Conservation (phyloP, 2,888 invertebrate genomes). For the Volucella inflata region DNA sequence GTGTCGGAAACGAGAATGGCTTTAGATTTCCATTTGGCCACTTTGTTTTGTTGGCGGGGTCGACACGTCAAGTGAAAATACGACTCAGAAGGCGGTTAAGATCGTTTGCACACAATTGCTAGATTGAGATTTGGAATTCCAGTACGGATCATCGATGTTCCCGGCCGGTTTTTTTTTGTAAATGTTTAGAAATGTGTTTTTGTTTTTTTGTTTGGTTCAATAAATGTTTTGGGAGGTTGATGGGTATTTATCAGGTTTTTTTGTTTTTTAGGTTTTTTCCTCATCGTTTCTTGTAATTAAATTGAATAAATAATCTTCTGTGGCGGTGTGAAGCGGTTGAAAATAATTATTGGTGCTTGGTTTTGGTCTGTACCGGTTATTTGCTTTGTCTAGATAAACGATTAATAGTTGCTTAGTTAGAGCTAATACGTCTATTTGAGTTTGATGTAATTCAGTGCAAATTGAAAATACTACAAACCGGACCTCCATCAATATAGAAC, state of each 20-base stretch:
- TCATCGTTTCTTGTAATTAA: background rate
- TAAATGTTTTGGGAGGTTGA: constrained; percentile 30
- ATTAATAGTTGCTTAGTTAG: too few relatives aligned
- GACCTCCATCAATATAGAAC: too few relatives aligned
- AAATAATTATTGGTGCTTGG: constrained; percentile 7
- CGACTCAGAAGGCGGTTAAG: constrained; percentile 39
- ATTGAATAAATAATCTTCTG: constrained; percentile 23
- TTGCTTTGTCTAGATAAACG: background rate
- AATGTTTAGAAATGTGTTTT: background rate
- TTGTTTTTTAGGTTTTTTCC: background rate
- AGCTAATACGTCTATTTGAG: too few relatives aligned
- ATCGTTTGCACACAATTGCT: constrained; percentile 70
- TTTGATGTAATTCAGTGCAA: too few relatives aligned
- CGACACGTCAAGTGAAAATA: constrained; percentile 13
- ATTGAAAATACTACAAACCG: too few relatives aligned
- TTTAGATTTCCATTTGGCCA: constrained; percentile 46
- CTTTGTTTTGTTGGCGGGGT: constrained; percentile 7
- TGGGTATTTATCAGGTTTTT: constrained; percentile 18
- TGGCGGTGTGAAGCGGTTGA: background rate
- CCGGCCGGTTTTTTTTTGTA: constrained; percentile 1
- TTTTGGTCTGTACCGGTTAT: background rate
- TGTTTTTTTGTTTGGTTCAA: constrained; percentile 6
- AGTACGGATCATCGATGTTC: constrained; percentile 39
- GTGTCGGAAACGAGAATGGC: constrained; percentile 53
- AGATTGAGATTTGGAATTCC: constrained; percentile 35